These are phyloP conservation scores for Pandemis cinnamomeana DNA, from an alignment of 2,888 invertebrate genomes.

Conservation along the genomic window DNA sequence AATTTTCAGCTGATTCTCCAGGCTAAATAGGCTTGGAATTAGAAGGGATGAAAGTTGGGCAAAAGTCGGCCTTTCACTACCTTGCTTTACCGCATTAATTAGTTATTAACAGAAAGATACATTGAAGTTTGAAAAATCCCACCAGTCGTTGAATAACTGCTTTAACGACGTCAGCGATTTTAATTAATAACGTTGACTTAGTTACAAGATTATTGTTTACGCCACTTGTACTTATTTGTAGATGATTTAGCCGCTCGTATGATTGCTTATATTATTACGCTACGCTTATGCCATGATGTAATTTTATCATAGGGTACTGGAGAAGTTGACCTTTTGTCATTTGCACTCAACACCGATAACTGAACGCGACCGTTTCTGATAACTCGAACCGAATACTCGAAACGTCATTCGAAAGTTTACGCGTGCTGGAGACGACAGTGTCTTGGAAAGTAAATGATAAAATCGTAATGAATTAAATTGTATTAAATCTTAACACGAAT, in stretches of 20 bases:
- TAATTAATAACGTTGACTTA: slow-evolving; percentile 22
- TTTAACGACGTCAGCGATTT: neutral
- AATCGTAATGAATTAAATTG: slow-evolving; percentile 33
- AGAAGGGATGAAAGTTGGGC: too few relatives aligned
- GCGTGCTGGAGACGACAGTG: slow-evolving; percentile 59
- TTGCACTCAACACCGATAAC: slow-evolving; percentile 45
- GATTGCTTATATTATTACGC: slow-evolving; percentile 11
- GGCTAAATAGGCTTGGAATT: too few relatives aligned
- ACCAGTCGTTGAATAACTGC: neutral
- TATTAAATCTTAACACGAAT: slow-evolving; percentile 27
- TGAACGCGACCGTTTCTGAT: slow-evolving; percentile 44
- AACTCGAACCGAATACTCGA: slow-evolving; percentile 30
- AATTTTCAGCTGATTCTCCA: too few relatives aligned
- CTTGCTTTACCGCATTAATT: too few relatives aligned
- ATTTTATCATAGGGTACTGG: slow-evolving; percentile 46
- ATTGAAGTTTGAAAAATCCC: neutral
- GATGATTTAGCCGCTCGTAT: slow-evolving; percentile 22
- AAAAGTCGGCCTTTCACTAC: too few relatives aligned
- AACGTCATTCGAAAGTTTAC: slow-evolving; percentile 70
- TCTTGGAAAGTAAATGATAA: slow-evolving; percentile 43
- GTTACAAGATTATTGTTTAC: slow-evolving; percentile 37
- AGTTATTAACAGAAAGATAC: neutral
- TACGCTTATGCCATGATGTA: slow-evolving; percentile 44
- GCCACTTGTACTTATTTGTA: slow-evolving; percentile 3
- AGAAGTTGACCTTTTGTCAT: slow-evolving; percentile 51